Evolutionary conservation across 2,797 vertebrate genomes (phyloP).

Genomic region (Limnodromus scolopaceus): DNA sequence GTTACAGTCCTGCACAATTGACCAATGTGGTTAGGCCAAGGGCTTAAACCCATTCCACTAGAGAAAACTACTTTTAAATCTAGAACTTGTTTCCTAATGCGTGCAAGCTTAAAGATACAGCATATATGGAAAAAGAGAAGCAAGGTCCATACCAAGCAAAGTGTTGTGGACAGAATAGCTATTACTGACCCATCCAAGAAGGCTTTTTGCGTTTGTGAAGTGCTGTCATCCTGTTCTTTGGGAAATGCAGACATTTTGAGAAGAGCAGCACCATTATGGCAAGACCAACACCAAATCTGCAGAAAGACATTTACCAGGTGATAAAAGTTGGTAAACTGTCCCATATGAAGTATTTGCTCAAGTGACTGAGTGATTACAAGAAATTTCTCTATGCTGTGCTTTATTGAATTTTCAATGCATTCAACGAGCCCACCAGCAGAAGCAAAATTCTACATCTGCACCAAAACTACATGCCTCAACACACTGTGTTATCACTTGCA

Average conservation of each 20-base stretch:
- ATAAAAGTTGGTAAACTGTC: neutral
- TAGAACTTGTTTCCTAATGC: neutral
- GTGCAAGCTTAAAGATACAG: constrained; percentile 36
- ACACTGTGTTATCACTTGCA: neutral
- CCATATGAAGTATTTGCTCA: neutral
- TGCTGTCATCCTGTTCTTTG: constrained; percentile 82
- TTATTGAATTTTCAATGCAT: neutral
- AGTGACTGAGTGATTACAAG: neutral
- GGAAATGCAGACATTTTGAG: constrained; percentile 85
- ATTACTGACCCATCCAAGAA: constrained; percentile 85
- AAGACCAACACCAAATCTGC: constrained; percentile 92
- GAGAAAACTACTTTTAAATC: neutral
- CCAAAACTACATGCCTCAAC: neutral
- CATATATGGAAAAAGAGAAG: constrained; percentile 47
- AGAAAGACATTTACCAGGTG: constrained; percentile 24
- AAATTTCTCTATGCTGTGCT: neutral
- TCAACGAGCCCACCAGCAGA: neutral
- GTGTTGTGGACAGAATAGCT: constrained; percentile 66
- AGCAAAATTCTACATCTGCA: neutral
- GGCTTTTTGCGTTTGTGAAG: constrained; percentile 77
- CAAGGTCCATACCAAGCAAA: constrained; percentile 54
- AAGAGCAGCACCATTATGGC: constrained; percentile 85
- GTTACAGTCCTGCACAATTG: neutral
- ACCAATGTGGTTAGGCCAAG: neutral
- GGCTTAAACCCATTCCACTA: neutral